A percentile compares a stretch with the other conserved stretches of the same genome.
Evolutionary conservation across 1,140 invertebrate species (phyloP).

Genomic region (Limonius californicus): DNA sequence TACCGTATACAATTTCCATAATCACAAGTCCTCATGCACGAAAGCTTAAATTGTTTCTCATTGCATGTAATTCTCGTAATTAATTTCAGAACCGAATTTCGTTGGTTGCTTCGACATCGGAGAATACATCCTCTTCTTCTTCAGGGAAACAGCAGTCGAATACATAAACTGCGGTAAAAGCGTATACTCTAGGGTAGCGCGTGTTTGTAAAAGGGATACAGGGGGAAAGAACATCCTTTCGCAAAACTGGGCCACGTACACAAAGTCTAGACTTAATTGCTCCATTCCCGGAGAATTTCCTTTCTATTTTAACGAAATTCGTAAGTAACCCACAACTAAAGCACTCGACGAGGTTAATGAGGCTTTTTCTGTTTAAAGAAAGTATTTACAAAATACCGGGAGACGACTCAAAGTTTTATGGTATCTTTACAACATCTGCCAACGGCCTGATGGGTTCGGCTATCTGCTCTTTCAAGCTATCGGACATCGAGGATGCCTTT

Average conservation of each 20-base stretch:
- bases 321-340: slow-evolving; percentile 57
- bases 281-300: slow-evolving; percentile 88
- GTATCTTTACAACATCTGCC: slow-evolving; percentile 83
- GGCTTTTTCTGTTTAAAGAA: slow-evolving; percentile 54
- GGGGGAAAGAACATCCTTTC: slow-evolving; percentile 83
- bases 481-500: slow-evolving; percentile 80
- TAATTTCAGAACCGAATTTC: slow-evolving; percentile 82
- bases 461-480: slow-evolving; percentile 80
- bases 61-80: too few relatives aligned
- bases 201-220: slow-evolving; percentile 87
- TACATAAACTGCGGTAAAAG: slow-evolving; percentile 91
- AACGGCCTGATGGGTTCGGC: slow-evolving; percentile 85
- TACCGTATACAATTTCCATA: too few relatives aligned
- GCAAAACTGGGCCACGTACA: slow-evolving; percentile 87
- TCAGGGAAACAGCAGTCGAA: slow-evolving; percentile 90
- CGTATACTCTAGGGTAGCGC: slow-evolving; percentile 81
- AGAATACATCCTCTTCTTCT: slow-evolving; percentile 90
- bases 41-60: too few relatives aligned
- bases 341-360: background rate
- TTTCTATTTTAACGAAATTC: slow-evolving; percentile 92
- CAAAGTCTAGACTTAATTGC: slow-evolving; percentile 89
- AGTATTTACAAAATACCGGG: slow-evolving; percentile 78
- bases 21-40: too few relatives aligned
- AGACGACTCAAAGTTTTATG: slow-evolving; percentile 79
- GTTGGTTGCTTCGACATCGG: slow-evolving; percentile 87